Evolutionary conservation across 2,797 vertebrate genomes (phyloP), one percentile per base, ranked within the genome.

Genomic region (Clarias fuscus): DNA sequence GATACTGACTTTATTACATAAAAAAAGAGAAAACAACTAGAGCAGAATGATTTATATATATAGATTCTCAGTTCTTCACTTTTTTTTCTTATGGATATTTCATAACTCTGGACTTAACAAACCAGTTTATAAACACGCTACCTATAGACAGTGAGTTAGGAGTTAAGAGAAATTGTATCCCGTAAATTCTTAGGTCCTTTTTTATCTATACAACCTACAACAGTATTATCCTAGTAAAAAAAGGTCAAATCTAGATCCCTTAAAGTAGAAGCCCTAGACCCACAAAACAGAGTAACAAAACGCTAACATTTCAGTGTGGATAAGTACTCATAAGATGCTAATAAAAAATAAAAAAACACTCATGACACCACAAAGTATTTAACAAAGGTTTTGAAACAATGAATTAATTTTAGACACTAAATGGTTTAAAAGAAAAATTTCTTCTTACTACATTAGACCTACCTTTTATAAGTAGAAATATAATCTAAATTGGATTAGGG

Each of bases 1-100:
- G 30, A 83, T 68, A 83, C 11, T 48, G 53, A 20, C 33, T 83
- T 22, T 43, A 75, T 56, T 77, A 40, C 48, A 43, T 68, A 76
- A 76, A 65, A 73, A 64, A 43, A 13, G 33, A 64, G 58, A 53
- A 14, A 14, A 79, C 30, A 61, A 79, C 30, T 48, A 30, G 15
- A 33, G 18, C 22, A 65, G 33, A 80, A 43, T 80, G n/a, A n/a
- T 40, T 40, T 15, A 79, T 62, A 40, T 7, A 11, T 37, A 11
- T 37, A 80, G 24, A 15, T 27, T 18, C 48, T 76, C 24, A 53
- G 40, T 53, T 33, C 15, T 77, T 77, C 37, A 61, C 10, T 78
- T 61, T 8, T 81, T 65, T 48, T 22, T 65, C 14, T 64, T 43
- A 79, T 40, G 58, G 33, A 62, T 62, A 59, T 62, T 22, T 62